phyloP scores from a whole-genome alignment of 2,113 vertebrate genomes.

The Syngnathoides biaculeatus region DNA sequence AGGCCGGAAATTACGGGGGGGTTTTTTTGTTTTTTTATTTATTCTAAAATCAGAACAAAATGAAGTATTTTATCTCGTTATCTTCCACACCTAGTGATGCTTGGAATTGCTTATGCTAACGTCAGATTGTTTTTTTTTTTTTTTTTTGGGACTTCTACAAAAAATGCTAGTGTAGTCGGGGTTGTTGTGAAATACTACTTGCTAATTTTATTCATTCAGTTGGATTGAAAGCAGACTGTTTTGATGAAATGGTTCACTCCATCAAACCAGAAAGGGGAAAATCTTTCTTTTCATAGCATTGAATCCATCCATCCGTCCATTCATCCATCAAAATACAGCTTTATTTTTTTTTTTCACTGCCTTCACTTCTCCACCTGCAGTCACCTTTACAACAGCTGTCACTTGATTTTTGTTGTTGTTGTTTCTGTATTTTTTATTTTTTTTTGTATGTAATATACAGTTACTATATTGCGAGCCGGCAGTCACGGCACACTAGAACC shows the following conservation, averaged over 20 bases:
- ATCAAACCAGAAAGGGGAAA: background rate
- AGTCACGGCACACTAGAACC: slow-evolving; percentile 25
- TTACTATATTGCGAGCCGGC: slow-evolving; percentile 35
- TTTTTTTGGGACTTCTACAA: no score
- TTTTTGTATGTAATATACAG: slow-evolving; percentile 8
- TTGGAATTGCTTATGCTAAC: no score
- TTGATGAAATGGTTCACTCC: background rate
- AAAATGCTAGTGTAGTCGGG: background rate
- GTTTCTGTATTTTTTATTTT: background rate
- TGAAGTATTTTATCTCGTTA: no score
- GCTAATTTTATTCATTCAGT: background rate
- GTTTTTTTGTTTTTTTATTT: no score
- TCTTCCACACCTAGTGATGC: no score
- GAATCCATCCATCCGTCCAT: background rate
- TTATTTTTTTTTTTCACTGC: background rate
- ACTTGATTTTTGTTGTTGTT: background rate
- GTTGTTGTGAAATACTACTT: background rate
- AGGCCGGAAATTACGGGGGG: no score
- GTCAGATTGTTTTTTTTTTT: background rate
- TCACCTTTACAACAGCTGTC: slow-evolving; percentile 18
- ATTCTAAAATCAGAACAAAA: no score
- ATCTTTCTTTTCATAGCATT: background rate
- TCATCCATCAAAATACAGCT: background rate
- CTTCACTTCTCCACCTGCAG: slow-evolving; percentile 7
- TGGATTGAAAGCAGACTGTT: background rate